Evolutionary conservation across 1,140 invertebrate genomes (phyloP).

Genomic region (Achroia grisella): DNA sequence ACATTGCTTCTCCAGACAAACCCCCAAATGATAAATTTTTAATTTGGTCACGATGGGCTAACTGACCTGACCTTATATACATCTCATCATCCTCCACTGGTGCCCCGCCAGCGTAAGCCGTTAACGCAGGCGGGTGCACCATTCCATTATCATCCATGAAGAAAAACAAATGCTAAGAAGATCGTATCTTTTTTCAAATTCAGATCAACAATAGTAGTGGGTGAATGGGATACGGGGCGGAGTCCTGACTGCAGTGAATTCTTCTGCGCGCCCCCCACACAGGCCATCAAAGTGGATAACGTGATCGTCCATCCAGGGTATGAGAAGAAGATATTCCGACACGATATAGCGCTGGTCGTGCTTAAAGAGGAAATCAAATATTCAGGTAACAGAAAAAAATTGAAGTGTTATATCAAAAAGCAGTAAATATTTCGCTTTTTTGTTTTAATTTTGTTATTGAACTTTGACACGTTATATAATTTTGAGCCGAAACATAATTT

Average conservation of each 20-base stretch:
- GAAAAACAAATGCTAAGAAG: background rate
- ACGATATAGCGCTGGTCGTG: conserved; percentile 80
- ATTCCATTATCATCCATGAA: too few species aligned
- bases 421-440: too few species aligned
- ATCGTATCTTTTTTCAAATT: conserved; percentile 11
- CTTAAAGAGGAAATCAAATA: conserved; percentile 79
- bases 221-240: conserved; percentile 77
- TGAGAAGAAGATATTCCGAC: conserved; percentile 78
- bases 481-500: too few species aligned
- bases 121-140: too few species aligned
- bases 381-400: conserved; percentile 69
- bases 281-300: conserved; percentile 78
- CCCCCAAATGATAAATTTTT: too few species aligned
- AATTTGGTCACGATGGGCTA: too few species aligned
- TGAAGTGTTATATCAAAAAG: too few species aligned
- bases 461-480: too few species aligned
- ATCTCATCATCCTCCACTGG: too few species aligned
- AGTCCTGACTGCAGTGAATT: conserved; percentile 80
- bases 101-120: too few species aligned
- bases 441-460: too few species aligned
- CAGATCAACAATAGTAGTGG: conserved; percentile 77
- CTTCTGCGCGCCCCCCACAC: conserved; percentile 78
- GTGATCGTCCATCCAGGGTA: conserved; percentile 81
- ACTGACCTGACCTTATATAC: background rate
- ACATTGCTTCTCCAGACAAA: too few species aligned